A percentile compares a stretch with the other conserved stretches of the same genome.
phyloP scores from a whole-genome alignment of 2,888 invertebrate species.

The Rhorus exstirpatorius region DNA sequence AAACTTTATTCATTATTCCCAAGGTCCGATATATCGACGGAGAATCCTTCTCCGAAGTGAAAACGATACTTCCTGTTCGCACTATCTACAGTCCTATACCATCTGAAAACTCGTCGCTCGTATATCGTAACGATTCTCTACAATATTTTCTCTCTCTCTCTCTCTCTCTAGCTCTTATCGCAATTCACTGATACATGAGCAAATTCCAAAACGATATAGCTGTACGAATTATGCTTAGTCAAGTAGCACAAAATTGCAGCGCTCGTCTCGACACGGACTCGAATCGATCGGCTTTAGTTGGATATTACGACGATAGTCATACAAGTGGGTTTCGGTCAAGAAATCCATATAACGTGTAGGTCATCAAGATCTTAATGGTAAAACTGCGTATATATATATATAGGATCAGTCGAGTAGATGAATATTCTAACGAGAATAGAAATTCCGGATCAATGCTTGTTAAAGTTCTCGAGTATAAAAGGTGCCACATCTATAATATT shows the following conservation, averaged over 20 bases:
- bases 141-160: background rate
- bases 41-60: background rate
- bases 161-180: background rate
- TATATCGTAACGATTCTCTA: constrained; percentile 24
- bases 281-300: constrained; percentile 46
- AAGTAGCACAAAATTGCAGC: constrained; percentile 1
- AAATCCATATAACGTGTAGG: constrained; percentile 60
- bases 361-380: constrained; percentile 51
- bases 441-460: constrained; percentile 29
- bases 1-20: constrained; percentile 61
- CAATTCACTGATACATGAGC: background rate
- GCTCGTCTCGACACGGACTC: no score
- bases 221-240: background rate
- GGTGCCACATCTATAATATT: background rate
- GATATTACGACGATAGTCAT: background rate
- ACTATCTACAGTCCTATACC: background rate
- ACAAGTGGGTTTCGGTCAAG: constrained; percentile 60
- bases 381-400: constrained; percentile 5
- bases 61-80: constrained; percentile 26
- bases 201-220: background rate
- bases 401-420: background rate
- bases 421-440: background rate
- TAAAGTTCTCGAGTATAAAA: background rate
- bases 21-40: constrained; percentile 52
- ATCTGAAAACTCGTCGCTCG: constrained; percentile 7